Percentiles rank a stretch among this genome's conserved stretches.
These are phyloP conservation scores for Athalia circularis DNA, from an alignment of 2,888 invertebrate species.

Conservation along the genomic window DNA sequence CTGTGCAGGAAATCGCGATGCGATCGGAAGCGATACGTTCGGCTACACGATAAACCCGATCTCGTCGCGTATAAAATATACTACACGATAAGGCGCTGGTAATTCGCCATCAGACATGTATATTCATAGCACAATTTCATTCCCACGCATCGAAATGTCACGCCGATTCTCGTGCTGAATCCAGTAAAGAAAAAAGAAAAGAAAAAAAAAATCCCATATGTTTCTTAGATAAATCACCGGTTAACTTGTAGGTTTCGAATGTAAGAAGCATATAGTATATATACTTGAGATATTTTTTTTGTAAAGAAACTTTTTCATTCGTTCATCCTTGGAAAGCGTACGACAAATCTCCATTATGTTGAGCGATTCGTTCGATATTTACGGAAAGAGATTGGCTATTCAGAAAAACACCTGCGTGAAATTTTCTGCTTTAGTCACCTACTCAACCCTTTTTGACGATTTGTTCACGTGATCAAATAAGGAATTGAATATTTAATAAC, in stretches of 20 bases:
- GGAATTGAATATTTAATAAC: constrained; percentile 23
- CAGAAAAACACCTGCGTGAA: constrained; percentile 20
- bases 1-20: constrained; percentile 19
- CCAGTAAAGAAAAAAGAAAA: no score
- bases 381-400: constrained; percentile 12
- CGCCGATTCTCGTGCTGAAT: not conserved
- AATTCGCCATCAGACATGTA: constrained; percentile 1
- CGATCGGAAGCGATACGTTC: constrained; percentile 16
- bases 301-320: no score
- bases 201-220: no score
- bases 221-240: no score
- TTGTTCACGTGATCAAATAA: constrained; percentile 11
- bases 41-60: constrained; percentile 1
- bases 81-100: not conserved
- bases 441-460: constrained; percentile 16
- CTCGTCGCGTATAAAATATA: not conserved
- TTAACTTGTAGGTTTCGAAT: no score
- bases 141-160: constrained; percentile 17
- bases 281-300: no score
- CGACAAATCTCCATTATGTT: no score
- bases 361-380: not conserved
- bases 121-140: constrained; percentile 4
- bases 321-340: no score
- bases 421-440: constrained; percentile 7
- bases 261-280: no score